Evolutionary conservation across 2,113 vertebrate species (phyloP).

Genomic region (Lagopus leucura): DNA sequence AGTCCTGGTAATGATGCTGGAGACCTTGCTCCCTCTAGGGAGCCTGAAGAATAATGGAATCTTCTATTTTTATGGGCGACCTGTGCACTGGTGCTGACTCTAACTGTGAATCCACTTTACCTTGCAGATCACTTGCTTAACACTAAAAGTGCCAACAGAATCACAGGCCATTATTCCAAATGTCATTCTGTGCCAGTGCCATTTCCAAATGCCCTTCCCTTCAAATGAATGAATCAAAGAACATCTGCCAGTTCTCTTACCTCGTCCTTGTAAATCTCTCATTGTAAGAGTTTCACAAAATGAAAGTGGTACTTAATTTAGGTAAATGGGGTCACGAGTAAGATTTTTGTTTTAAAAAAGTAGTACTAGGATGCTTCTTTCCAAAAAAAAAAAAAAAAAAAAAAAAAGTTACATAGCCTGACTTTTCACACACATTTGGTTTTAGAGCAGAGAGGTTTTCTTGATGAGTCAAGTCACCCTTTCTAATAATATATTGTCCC

Average conservation of each 20-base stretch:
- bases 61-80: slow-evolving; percentile 98
- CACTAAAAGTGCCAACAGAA: slow-evolving; percentile 86
- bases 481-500: background rate
- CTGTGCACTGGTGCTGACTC: slow-evolving; percentile 90
- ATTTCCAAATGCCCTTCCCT: slow-evolving; percentile 80
- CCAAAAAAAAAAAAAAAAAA: background rate
- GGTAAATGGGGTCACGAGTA: slow-evolving; percentile 36
- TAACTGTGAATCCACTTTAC: slow-evolving; percentile 87
- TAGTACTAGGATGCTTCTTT: background rate
- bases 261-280: slow-evolving; percentile 67
- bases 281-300: slow-evolving; percentile 56
- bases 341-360: slow-evolving; percentile 42
- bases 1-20: slow-evolving; percentile 99
- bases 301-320: slow-evolving; percentile 61
- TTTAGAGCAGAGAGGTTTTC: background rate
- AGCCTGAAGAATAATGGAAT: slow-evolving; percentile 98
- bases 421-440: background rate
- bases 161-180: slow-evolving; percentile 90
- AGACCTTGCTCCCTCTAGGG: slow-evolving; percentile 95
- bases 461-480: background rate
- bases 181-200: slow-evolving; percentile 83
- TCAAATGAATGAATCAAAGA: slow-evolving; percentile 75
- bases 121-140: slow-evolving; percentile 91
- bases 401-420: background rate
- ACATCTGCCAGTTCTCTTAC: slow-evolving; percentile 80